Percentiles rank a stretch among this genome's conserved stretches.
Evolutionary conservation across 2,888 invertebrate genomes (phyloP).

Genomic region (Drosophila sordidula): DNA sequence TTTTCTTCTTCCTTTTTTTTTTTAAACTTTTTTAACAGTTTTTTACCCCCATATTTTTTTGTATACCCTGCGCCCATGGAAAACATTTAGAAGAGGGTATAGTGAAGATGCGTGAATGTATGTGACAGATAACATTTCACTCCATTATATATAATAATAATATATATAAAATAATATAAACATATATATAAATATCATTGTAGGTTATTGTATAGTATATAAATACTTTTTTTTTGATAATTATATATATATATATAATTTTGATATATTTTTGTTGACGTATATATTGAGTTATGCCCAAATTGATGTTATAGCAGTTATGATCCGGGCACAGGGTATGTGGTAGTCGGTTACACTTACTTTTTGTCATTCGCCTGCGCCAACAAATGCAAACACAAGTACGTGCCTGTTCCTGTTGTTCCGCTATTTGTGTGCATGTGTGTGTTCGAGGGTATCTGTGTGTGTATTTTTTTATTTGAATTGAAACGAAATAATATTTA

Average conservation of each 20-base stretch:
- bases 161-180: no score
- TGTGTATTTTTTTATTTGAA: slow-evolving; percentile 61
- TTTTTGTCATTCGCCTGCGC: slow-evolving; percentile 4
- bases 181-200: no score
- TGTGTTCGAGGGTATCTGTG: slow-evolving; percentile 14
- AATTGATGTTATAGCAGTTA: background rate
- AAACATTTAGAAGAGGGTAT: background rate
- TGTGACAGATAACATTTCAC: no score
- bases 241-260: no score
- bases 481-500: slow-evolving; percentile 76
- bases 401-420: slow-evolving; percentile 33
- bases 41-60: slow-evolving; percentile 17
- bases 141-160: no score
- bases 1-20: slow-evolving; percentile 1
- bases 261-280: no score
- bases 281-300: no score
- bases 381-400: slow-evolving; percentile 52
- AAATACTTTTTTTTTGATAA: no score
- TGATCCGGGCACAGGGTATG: background rate
- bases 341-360: background rate
- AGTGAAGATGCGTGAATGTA: background rate
- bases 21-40: slow-evolving; percentile 7
- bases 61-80: background rate
- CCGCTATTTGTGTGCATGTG: slow-evolving; percentile 9
- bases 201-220: no score